Conservation (phyloP, 2,113 vertebrate species). For the Syngnathus scovelli region DNA sequence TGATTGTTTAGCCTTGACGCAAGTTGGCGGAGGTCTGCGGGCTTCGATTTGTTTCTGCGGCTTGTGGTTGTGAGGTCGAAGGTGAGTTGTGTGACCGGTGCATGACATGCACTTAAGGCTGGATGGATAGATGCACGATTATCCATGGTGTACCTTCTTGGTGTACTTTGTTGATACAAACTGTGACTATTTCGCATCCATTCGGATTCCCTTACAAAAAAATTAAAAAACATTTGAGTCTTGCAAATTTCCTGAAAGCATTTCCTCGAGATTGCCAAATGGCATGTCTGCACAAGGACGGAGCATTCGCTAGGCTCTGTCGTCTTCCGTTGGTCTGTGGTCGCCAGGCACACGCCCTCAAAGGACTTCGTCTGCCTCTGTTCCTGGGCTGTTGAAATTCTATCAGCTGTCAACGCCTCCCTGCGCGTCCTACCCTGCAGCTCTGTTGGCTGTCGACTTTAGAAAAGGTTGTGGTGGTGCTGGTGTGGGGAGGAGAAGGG, state of each 20-base stretch:
- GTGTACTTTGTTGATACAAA: not conserved
- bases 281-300: conserved; percentile 65
- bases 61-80: not conserved
- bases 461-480: conserved; percentile 34
- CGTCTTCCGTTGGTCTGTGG: conserved; percentile 62
- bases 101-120: not conserved
- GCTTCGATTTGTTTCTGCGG: not conserved
- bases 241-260: not conserved
- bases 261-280: not conserved
- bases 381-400: conserved; percentile 64
- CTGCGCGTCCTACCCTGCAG: conserved; percentile 55
- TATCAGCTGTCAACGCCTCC: conserved; percentile 70
- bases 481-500: conserved; percentile 3
- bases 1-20: not conserved
- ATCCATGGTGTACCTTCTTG: not conserved
- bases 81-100: not conserved
- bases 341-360: conserved; percentile 42
- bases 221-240: not conserved
- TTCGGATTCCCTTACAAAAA: not conserved
- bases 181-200: not conserved
- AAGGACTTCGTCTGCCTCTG: conserved; percentile 51
- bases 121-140: not conserved
- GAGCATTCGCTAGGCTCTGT: conserved; percentile 52
- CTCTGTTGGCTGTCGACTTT: conserved; percentile 38
- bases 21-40: not conserved